These are phyloP conservation scores for Brevimyrus niger DNA, from an alignment of 2,113 vertebrate genomes.

Conservation along the genomic window DNA sequence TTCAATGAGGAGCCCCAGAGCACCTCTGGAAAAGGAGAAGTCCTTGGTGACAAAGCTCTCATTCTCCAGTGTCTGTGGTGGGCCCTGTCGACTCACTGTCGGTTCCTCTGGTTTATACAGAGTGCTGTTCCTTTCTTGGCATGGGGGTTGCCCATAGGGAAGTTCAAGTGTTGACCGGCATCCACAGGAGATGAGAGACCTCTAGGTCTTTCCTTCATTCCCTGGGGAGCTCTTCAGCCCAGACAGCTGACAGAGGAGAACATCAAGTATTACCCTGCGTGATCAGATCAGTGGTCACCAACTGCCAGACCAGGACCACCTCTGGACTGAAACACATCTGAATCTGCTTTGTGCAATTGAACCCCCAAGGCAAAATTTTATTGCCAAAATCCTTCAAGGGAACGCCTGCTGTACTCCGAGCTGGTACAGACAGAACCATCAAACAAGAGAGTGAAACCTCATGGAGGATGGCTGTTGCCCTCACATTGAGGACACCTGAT, in stretches of 20 bases:
- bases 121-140: not conserved
- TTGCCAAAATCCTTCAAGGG: not conserved
- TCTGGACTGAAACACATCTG: not conserved
- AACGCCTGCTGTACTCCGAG: not conserved
- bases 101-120: not conserved
- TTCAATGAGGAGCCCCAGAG: conserved; percentile 32
- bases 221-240: not conserved
- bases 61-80: not conserved
- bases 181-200: not conserved
- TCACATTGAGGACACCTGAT: not conserved
- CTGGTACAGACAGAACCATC: not conserved
- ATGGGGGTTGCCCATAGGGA: not conserved
- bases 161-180: not conserved
- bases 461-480: not conserved
- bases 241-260: not conserved
- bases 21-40: conserved; percentile 30
- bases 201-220: not conserved
- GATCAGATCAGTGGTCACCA: not conserved
- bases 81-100: not conserved
- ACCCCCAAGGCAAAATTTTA: not conserved
- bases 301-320: not conserved
- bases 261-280: not conserved
- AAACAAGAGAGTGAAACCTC: not conserved
- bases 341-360: not conserved
- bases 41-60: not conserved